Percentiles rank a stretch among this genome's conserved stretches.
Conservation (phyloP, 2,797 vertebrate genomes). For the Peromyscus eremicus region DNA sequence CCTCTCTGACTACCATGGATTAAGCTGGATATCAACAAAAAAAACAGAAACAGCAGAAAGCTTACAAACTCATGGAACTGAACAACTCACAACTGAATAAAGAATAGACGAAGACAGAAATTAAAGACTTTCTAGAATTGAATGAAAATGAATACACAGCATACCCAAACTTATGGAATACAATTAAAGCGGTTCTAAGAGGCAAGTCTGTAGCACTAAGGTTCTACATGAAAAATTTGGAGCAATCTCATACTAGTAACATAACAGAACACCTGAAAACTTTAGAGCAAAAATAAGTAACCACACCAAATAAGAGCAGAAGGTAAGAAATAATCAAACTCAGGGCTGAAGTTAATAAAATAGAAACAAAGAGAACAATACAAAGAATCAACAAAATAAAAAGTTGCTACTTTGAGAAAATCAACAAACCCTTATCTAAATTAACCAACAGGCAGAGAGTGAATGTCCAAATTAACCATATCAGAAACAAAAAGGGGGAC, state of each 20-base stretch:
- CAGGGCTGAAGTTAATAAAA: background rate
- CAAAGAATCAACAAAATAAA: background rate
- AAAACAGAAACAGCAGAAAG: background rate
- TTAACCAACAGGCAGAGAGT: background rate
- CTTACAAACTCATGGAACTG: background rate
- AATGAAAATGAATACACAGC: background rate
- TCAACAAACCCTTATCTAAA: background rate
- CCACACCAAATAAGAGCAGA: background rate
- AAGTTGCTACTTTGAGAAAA: background rate
- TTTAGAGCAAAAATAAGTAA: background rate
- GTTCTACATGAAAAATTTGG: background rate
- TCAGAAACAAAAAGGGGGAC: background rate
- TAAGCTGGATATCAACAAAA: background rate
- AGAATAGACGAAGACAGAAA: background rate
- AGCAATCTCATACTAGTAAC: background rate
- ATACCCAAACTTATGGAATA: background rate
- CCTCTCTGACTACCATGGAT: background rate
- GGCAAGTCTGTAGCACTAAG: background rate
- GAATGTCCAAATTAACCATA: background rate
- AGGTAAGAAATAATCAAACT: background rate
- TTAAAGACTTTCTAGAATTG: background rate
- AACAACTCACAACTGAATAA: background rate
- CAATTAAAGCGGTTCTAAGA: background rate
- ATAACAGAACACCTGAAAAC: background rate
- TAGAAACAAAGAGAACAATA: background rate